phyloP scores from a whole-genome alignment of 2,888 invertebrate species.

The Steinernema hermaphroditum region DNA sequence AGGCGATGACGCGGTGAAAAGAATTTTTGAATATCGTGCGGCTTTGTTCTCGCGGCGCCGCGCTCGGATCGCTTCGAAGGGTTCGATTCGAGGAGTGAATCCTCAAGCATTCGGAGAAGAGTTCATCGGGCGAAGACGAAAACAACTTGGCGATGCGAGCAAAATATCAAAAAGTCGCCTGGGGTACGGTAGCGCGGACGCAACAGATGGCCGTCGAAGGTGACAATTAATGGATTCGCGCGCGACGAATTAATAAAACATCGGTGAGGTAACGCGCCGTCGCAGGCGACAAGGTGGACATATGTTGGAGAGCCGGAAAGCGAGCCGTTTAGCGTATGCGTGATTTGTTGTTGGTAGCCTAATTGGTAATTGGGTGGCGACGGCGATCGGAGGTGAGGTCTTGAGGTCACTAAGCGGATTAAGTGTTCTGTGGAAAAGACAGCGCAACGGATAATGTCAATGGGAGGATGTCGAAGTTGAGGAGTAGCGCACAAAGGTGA shows the following conservation, averaged over 20 bases:
- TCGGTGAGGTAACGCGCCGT: neutral
- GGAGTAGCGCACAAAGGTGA: neutral
- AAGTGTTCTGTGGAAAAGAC: neutral
- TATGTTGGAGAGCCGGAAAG: constrained; percentile 3
- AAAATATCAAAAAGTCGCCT: constrained; percentile 17
- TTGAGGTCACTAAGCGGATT: neutral
- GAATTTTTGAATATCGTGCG: neutral
- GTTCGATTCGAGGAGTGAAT: neutral
- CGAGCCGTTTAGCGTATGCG: constrained; percentile 18
- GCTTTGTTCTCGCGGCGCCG: constrained; percentile 5
- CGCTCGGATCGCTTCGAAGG: constrained; percentile 32
- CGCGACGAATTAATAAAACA: constrained; percentile 29
- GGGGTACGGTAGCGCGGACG: constrained; percentile 14
- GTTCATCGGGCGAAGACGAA: neutral
- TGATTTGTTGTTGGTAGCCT: constrained; percentile 10
- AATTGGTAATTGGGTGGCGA: neutral
- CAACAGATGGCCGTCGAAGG: constrained; percentile 19
- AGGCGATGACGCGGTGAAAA: constrained; percentile 28
- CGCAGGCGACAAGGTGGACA: neutral
- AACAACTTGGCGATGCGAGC: constrained; percentile 28
- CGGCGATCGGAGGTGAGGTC: neutral
- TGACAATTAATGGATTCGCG: constrained; percentile 31
- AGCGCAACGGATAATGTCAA: neutral
- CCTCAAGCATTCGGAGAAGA: neutral
- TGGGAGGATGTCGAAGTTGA: neutral